Percentiles rank a stretch among this genome's conserved stretches.
phyloP scores from a whole-genome alignment of 2,797 vertebrate genomes.

The Girardinus metallicus region DNA sequence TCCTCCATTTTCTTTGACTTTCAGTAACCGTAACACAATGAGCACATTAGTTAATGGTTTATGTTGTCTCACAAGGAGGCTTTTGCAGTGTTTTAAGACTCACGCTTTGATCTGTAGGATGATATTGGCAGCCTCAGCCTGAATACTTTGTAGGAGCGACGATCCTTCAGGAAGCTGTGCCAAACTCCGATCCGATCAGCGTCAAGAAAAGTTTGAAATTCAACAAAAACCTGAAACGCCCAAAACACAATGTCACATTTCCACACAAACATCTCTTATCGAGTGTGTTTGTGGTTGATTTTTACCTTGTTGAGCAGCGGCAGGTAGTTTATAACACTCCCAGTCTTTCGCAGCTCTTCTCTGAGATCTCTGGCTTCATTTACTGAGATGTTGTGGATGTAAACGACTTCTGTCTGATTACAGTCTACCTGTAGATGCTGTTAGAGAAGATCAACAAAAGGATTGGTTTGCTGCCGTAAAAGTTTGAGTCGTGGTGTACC shows the following conservation, averaged over 20 bases:
- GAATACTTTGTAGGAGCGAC: constrained; percentile 2
- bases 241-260: neutral
- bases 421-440: accelerated
- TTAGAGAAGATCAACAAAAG: neutral
- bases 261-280: neutral
- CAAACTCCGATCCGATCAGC: constrained; percentile 58
- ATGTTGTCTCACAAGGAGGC: neutral
- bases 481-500: neutral
- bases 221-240: constrained; percentile 54
- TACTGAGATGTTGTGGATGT: constrained; percentile 2
- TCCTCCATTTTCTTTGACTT: neutral
- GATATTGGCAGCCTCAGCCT: neutral
- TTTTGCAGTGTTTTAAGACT: constrained; percentile 1
- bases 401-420: constrained; percentile 9
- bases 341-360: neutral
- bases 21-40: neutral
- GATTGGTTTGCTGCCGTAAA: neutral
- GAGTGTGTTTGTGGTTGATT: neutral
- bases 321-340: neutral
- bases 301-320: constrained; percentile 6
- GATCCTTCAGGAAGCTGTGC: constrained; percentile 39
- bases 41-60: neutral
- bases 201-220: constrained; percentile 15
- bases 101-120: neutral
- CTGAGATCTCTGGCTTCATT: neutral